Conservation (phyloP, 2,113 vertebrate genomes). For the Rhea pennata region DNA sequence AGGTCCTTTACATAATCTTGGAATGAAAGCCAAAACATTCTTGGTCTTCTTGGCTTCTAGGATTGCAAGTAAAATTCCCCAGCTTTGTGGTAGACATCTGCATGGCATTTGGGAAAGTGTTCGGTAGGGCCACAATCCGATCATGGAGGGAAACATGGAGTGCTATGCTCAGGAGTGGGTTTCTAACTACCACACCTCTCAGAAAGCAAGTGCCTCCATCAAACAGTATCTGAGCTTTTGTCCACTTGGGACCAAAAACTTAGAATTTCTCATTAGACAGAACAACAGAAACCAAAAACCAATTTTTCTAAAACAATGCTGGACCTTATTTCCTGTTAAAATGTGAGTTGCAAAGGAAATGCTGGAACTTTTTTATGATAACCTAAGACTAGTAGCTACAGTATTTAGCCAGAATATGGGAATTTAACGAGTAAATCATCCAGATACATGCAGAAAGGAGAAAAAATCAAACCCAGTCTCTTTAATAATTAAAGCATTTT, state of each 20-base stretch:
- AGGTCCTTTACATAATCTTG: not conserved
- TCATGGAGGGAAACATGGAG: not conserved
- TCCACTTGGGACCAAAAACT: not conserved
- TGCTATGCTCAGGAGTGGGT: rapidly evolving
- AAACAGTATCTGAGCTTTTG: not conserved
- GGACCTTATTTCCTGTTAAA: not conserved
- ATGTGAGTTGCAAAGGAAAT: not conserved
- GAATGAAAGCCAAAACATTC: not conserved
- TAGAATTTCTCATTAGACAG: not conserved
- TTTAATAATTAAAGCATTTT: no score
- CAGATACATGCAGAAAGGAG: not conserved
- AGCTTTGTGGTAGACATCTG: rapidly evolving
- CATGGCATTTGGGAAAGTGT: not conserved
- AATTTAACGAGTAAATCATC: not conserved
- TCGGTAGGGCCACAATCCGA: rapidly evolving
- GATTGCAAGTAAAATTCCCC: not conserved
- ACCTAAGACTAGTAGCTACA: not conserved
- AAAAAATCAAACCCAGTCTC: no score
- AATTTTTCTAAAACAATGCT: rapidly evolving
- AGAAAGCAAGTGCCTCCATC: not conserved
- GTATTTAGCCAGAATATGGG: not conserved
- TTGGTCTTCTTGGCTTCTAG: not conserved
- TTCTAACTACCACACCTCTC: not conserved
- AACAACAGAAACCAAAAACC: not conserved
- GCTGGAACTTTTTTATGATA: not conserved